Base-by-base conservation (phyloP, 2,888 invertebrate species). In the Meliscaeva auricollis region DNA sequence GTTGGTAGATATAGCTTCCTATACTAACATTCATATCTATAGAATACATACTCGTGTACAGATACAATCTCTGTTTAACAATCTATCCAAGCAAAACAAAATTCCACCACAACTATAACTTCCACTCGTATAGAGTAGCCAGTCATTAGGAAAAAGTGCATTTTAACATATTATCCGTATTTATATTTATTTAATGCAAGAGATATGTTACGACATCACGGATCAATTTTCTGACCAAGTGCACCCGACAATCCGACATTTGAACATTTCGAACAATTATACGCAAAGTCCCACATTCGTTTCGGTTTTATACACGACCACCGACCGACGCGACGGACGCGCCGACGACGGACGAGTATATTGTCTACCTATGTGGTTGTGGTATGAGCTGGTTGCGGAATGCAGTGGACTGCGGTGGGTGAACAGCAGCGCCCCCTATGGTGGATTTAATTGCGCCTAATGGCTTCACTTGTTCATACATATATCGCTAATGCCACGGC, bases 181-280 rank as follows among this genome's bases (percentile, higher is more conserved):
- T 73, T 77, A 84, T 73, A 75, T 80, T 81, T 77, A 77, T 85
- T 73, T 77, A 85, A 81, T 81, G 68, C 60, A 58, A 35, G 50
- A 68, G 66, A 81, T 72, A 70, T 38, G 66, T 85, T 85, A 80
- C 85, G 76, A 76, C 85, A 85, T 85, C 73, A 81, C 56, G 62
- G 81, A 85, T 85, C 80, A 76, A 85, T 85, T 85, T 85, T 80
- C 85, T 85, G 85, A 85, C 74, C 81, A 85, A 81, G 76, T 85
- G 73, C 85, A 81, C 76, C 73, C 79, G 74, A 74, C 66, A 64
- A 46, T 46, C 30, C 46, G 62, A 64, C 79, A 70, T 79, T 79
- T 48, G 48, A 50, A 46, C 20, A 48, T 48, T n/a, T 46, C 32
- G 13, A 30, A 32, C 22, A 48, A 35, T 35, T 32, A 62, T 76